These are phyloP conservation scores for Spea multiplicata DNA, from an alignment of 2,113 vertebrate genomes.

Conservation along the genomic window DNA sequence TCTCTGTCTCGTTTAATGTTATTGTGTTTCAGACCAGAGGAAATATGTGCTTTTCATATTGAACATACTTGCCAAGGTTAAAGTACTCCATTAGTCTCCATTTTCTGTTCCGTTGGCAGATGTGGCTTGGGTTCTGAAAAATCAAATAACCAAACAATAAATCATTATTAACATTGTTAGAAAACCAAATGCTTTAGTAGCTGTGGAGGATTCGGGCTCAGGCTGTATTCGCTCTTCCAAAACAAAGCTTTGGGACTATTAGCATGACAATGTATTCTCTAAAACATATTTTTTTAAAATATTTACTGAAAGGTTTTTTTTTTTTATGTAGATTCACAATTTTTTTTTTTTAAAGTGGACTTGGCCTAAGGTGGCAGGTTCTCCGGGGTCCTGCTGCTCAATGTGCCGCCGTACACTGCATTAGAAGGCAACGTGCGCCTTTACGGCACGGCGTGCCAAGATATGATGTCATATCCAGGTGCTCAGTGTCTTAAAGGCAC, in stretches of 20 bases:
- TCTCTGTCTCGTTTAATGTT: background rate
- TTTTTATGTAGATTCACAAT: too few relatives aligned
- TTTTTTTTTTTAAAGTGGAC: too few relatives aligned
- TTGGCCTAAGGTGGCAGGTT: too few relatives aligned
- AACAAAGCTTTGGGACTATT: conserved; percentile 12
- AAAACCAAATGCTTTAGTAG: conserved; percentile 3
- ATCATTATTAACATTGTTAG: conserved; percentile 35
- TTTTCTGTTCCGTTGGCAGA: conserved; percentile 16
- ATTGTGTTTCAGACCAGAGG: background rate
- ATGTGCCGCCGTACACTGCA: too few relatives aligned
- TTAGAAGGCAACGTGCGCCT: too few relatives aligned
- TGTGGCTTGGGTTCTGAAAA: background rate
- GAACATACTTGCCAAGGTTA: background rate
- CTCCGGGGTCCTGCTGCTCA: too few relatives aligned
- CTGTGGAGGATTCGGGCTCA: background rate
- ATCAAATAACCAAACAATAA: conserved; percentile 17
- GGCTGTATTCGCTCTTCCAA: conserved; percentile 4
- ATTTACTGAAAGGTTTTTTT: too few relatives aligned
- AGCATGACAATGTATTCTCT: background rate
- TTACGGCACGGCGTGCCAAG: too few relatives aligned
- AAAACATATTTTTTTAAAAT: too few relatives aligned
- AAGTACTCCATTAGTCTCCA: conserved; percentile 10
- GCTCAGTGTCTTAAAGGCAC: too few relatives aligned
- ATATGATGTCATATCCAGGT: too few relatives aligned
- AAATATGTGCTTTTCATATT: background rate